Evolutionary conservation across 2,113 vertebrate species (phyloP), one percentile per base, ranked within the genome.

Genomic region (Terrapene triunguis): DNA sequence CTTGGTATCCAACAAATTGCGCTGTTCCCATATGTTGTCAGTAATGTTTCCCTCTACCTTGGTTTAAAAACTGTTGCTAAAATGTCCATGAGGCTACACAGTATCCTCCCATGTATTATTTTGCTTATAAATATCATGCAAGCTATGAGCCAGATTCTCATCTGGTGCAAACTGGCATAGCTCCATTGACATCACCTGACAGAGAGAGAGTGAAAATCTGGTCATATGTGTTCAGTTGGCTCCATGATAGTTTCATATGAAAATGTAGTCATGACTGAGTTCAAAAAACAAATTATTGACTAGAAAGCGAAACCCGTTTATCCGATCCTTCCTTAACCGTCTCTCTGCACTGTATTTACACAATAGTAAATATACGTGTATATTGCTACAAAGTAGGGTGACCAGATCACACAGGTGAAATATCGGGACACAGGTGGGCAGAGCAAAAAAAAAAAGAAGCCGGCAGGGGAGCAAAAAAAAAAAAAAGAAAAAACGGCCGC

Each of bases 201-300:
- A 82, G 3, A 13, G 1, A 47, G 81, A 27, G 91, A n/a, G n/a
- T 24, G 5, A 0, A 0, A 82, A 2, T 48, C 38, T 47, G 0
- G 44, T 35, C 72, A 59, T 54, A 44, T 0, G 1, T 32, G 38
- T 29, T 72, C 90, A 85, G 21, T 48, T 80, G 72, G 21, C 44
- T 93, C 32, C 1, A 1, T 1, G 24, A 44, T 55, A 50, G 27
- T 51, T 86, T 83, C 42, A 80, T 8, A 59, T 59, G 88, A 53
- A 94, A 93, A 42, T 25, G 21, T 89, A 79, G 12, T 79, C 57
- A 57, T 1, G 57, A 62, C 85, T 90, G 55, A 92, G 38, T 55
- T 12, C 13, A 35, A 88, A 65, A 57, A 7, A 84, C 72, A 35
- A 80, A 47, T 35, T 38, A 87, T 53, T 90, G 53, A 93, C 78